These are phyloP conservation scores for Acronicta alni DNA, from an alignment of 2,888 invertebrate species.

Conservation along the genomic window DNA sequence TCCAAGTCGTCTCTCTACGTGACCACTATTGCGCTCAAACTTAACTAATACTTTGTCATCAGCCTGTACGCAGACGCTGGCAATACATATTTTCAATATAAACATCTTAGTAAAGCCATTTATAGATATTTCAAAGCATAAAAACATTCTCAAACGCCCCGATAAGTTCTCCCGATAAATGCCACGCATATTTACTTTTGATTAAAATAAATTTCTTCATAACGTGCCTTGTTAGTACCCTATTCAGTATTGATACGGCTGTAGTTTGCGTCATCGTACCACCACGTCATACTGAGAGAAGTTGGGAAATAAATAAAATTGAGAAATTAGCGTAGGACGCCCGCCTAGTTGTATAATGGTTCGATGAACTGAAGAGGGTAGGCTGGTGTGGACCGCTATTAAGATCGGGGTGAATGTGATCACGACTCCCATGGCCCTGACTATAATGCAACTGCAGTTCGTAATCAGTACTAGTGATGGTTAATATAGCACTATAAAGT, in stretches of 20 bases:
- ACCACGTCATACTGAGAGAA: conserved; percentile 29
- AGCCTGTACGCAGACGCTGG: no score
- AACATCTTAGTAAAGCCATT: not conserved
- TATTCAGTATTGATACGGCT: conserved; percentile 19
- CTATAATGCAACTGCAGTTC: no score
- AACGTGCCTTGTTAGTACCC: conserved; percentile 10
- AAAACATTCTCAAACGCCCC: not conserved
- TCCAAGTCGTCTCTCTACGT: no score
- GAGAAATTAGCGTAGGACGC: not conserved
- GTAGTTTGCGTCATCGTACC: conserved; percentile 41
- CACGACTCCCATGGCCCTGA: no score
- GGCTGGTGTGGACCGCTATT: not conserved
- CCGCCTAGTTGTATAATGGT: not conserved
- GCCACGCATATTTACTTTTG: conserved; percentile 13
- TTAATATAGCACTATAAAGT: no score
- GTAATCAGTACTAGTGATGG: no score
- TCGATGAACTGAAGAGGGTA: not conserved
- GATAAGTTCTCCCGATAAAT: conserved; percentile 5
- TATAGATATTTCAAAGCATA: not conserved
- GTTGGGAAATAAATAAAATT: conserved; percentile 25
- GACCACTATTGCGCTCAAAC: no score
- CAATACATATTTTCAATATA: not conserved
- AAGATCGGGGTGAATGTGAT: no score
- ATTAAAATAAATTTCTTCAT: conserved; percentile 34
- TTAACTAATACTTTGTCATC: no score